A percentile compares a stretch with the other conserved stretches of the same genome.
Conservation (phyloP, 2,113 vertebrate species). For the Ptyas mucosa region DNA sequence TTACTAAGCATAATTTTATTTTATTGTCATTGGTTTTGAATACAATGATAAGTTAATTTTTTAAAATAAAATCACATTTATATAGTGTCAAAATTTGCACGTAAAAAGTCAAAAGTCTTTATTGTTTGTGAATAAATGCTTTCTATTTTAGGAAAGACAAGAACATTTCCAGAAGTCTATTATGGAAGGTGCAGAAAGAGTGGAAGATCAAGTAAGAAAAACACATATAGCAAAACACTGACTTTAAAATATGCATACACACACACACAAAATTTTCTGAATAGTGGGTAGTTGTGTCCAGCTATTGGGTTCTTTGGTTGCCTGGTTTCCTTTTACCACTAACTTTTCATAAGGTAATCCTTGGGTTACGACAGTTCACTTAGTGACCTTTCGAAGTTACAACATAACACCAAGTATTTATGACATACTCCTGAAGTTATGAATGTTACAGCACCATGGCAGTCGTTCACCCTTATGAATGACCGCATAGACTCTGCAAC, state of each 20-base stretch:
- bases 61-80: conserved; percentile 34
- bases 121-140: conserved; percentile 13
- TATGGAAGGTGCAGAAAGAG: conserved; percentile 73
- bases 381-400: no score
- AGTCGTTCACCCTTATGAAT: no score
- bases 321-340: neutral
- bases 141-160: conserved; percentile 74
- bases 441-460: no score
- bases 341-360: neutral
- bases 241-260: neutral
- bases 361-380: no score
- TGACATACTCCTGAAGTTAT: no score
- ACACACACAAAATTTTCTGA: neutral
- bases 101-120: neutral
- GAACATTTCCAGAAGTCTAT: conserved; percentile 76
- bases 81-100: conserved; percentile 2
- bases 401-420: no score
- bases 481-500: no score
- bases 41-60: neutral
- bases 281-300: conserved; percentile 10
- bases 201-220: conserved; percentile 74
- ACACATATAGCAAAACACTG: neutral
- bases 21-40: neutral
- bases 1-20: neutral
- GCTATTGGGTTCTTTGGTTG: neutral